Conservation (phyloP, 1,140 invertebrate species). For the Amyelois transitella region DNA sequence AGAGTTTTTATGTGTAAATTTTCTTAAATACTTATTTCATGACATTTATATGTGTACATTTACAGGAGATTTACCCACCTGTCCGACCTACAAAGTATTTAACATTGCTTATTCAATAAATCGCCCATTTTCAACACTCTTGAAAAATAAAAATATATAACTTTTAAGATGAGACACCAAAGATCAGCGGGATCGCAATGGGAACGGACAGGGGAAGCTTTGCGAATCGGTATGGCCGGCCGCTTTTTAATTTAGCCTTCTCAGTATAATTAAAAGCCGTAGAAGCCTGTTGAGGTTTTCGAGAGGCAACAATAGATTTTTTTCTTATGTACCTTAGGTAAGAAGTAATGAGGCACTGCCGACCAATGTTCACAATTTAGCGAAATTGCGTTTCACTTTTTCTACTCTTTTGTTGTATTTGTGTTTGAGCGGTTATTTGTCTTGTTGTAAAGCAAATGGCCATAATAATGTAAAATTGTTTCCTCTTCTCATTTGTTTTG, state of each 20-base stretch:
- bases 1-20: too few species aligned
- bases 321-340: constrained; percentile 25
- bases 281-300: constrained; percentile 27
- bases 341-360: constrained; percentile 17
- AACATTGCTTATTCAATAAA: too few species aligned
- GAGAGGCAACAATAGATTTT: constrained; percentile 37
- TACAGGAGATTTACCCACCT: too few species aligned
- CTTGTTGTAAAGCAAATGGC: not conserved
- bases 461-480: not conserved
- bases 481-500: not conserved
- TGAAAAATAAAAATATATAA: too few species aligned
- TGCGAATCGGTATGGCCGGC: constrained; percentile 40
- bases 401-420: not conserved
- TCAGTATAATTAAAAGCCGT: constrained; percentile 56
- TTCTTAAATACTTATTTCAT: too few species aligned
- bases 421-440: not conserved
- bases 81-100: too few species aligned
- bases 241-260: constrained; percentile 61
- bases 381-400: not conserved
- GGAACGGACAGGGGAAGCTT: constrained; percentile 24
- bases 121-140: too few species aligned
- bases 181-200: constrained; percentile 13
- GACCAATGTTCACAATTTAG: not conserved
- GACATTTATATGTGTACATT: too few species aligned
- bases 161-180: not conserved